Evolutionary conservation across 1,140 invertebrate species (phyloP), one percentile per base, ranked within the genome.

Genomic region (Apocrypta bakeri): DNA sequence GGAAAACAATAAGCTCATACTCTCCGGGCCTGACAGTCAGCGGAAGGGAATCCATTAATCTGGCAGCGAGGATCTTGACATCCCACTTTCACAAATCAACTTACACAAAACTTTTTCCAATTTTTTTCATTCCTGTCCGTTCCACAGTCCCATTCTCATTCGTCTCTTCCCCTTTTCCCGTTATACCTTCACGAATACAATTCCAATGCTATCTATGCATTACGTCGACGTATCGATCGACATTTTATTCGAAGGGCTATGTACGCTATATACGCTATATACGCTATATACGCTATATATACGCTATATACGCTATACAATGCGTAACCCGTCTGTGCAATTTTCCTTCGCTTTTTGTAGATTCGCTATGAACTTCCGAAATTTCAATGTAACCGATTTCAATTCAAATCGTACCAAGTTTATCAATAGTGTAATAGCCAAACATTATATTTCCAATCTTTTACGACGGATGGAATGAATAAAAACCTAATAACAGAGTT

Each of bases 1-100:
- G 48, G 2, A 56, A 56, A 56, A 56, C 48, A 56, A 56, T 56
- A 56, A 73, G 9, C 12, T 25, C 64, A 27, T 21, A 72, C 27
- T n/a, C 69, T 29, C 14, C 2, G 3, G 40, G 72, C 72, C 72
- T n/a, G n/a, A 37, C 3, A 56, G 37, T 75, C 56, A 61, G 27
- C 2, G 21, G 9, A 12, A 66, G 29, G 29, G n/a, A 66, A 77
- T 66, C 75, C 75, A 66, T 77, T 77, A 29, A 66, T 77, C 56
- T 29, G 9, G 56, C 21, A 56, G 17, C 17, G 29, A 56, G 48
- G 27, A 76, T 76, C 74, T 77, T 77, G 75, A 31, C 75, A 77
- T n/a, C 21, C 75, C 61, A 37, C 61, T 77, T 77, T 77, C 75
- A 77, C 75, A 77, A 77, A 77, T 77, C 61, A 66, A 77, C 61